These are phyloP conservation scores for Okapia johnstoni DNA, from an alignment of 2,113 vertebrate genomes.

Conservation along the genomic window DNA sequence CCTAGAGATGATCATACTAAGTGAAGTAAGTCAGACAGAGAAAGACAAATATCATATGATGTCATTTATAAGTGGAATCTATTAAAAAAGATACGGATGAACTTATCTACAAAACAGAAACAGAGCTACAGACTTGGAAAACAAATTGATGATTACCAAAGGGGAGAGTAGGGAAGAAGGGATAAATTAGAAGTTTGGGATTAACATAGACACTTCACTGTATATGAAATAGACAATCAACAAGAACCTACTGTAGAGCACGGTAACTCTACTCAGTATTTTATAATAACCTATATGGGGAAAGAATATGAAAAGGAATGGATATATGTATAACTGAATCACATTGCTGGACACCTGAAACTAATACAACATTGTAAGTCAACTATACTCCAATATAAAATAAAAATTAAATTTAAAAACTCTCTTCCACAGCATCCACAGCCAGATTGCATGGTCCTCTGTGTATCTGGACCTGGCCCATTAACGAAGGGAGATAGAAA, in stretches of 20 bases:
- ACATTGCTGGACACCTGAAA: neutral
- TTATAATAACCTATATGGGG: neutral
- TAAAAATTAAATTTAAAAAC: neutral
- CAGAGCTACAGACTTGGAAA: neutral
- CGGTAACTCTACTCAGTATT: neutral
- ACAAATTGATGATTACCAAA: neutral
- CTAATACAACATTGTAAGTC: neutral
- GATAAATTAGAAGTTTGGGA: neutral
- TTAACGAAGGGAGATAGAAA: neutral
- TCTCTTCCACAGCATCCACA: neutral
- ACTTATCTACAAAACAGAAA: neutral
- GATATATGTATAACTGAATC: neutral
- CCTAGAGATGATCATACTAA: neutral
- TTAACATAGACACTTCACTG: neutral
- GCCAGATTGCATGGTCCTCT: neutral
- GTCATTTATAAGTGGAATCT: neutral
- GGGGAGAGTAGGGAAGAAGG: neutral
- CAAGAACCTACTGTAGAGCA: neutral
- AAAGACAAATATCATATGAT: neutral
- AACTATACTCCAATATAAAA: neutral
- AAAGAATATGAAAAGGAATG: neutral
- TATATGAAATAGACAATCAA: neutral
- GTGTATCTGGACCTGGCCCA: neutral
- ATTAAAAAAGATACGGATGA: neutral
- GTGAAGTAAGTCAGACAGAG: neutral